Percentiles rank a stretch among this genome's conserved stretches.
Evolutionary conservation across 2,797 vertebrate species (phyloP).

Genomic region (Neomorphus geoffroyi): DNA sequence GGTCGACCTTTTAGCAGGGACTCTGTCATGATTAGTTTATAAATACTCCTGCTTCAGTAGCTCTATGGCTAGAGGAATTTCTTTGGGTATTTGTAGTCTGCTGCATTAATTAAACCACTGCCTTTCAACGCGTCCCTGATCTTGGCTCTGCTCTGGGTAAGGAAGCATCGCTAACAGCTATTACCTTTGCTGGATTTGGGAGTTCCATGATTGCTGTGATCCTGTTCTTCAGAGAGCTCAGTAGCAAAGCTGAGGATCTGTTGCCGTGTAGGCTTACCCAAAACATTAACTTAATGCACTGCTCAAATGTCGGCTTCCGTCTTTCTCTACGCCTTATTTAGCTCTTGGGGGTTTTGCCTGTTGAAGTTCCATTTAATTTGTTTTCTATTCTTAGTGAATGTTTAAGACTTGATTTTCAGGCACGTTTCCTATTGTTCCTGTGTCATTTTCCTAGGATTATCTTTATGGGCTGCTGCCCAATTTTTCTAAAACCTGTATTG

Average conservation of each 20-base stretch:
- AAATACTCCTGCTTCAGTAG: not conserved
- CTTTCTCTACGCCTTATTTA: not conserved
- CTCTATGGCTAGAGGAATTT: not conserved
- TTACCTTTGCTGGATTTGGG: not conserved
- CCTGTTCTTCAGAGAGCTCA: not conserved
- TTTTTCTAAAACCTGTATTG: not conserved
- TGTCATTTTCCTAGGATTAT: not conserved
- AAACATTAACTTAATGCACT: not conserved
- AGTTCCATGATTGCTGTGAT: rapidly evolving
- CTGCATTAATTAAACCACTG: not conserved
- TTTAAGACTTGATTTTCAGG: not conserved
- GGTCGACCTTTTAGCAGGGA: not conserved
- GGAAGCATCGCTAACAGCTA: not conserved
- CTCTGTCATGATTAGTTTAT: not conserved
- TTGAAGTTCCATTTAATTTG: not conserved
- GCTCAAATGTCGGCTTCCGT: not conserved
- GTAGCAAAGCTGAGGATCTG: not conserved
- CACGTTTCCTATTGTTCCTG: not conserved
- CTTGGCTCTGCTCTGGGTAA: not conserved
- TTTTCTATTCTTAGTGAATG: not conserved
- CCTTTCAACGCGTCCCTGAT: not conserved
- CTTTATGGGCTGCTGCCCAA: not conserved
- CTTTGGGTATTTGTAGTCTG: not conserved
- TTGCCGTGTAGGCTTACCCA: not conserved
- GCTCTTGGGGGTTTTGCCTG: not conserved